Conservation (phyloP, 2,888 invertebrate species). For the Ariolimax columbianus region DNA sequence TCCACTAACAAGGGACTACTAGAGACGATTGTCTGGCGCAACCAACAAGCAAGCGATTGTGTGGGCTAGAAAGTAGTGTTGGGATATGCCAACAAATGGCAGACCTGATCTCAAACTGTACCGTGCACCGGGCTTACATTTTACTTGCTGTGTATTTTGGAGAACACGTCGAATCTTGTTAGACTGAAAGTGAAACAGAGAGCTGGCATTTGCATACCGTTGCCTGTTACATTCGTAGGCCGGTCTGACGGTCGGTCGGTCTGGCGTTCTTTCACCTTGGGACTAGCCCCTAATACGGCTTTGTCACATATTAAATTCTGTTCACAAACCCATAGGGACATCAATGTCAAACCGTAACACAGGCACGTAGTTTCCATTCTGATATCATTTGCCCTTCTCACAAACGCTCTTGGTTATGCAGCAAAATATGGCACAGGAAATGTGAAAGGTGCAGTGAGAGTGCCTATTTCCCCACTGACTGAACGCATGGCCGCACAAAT, state of each 20-base stretch:
- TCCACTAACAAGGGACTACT: background rate
- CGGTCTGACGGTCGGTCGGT: background rate
- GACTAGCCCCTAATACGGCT: background rate
- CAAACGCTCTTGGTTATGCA: background rate
- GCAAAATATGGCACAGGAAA: background rate
- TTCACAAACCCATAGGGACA: background rate
- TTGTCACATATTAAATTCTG: background rate
- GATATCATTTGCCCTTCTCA: background rate
- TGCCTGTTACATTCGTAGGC: background rate
- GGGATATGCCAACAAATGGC: background rate
- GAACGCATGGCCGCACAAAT: background rate
- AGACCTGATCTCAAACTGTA: background rate
- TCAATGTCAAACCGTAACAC: background rate
- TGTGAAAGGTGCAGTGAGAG: background rate
- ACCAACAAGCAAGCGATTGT: background rate
- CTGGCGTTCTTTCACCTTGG: background rate
- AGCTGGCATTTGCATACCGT: conserved; percentile 1
- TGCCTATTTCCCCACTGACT: background rate
- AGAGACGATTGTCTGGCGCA: background rate
- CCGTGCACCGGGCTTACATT: background rate
- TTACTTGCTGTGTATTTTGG: background rate
- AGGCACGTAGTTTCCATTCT: background rate
- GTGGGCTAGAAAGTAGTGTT: background rate
- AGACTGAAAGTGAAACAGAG: background rate
- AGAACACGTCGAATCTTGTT: background rate